These are phyloP conservation scores for Drosophila pallidifrons DNA, from an alignment of 1,140 invertebrate genomes.

Conservation along the genomic window DNA sequence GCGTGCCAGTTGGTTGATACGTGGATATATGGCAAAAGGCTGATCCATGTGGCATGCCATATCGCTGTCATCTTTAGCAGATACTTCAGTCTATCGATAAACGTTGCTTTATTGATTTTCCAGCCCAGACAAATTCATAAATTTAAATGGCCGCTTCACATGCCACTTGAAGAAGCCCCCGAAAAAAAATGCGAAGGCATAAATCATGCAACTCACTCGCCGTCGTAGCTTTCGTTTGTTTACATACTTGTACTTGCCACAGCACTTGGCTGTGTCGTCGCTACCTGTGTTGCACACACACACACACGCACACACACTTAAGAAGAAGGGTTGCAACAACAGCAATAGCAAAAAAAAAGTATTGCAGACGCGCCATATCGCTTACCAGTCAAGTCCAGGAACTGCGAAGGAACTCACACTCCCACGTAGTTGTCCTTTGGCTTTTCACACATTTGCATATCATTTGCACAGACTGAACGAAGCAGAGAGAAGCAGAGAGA, in stretches of 20 bases:
- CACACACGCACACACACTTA: too few relatives aligned
- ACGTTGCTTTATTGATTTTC: constrained; percentile 53
- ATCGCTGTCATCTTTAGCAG: constrained; percentile 74
- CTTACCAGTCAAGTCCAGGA: constrained; percentile 44
- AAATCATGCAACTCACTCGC: constrained; percentile 47
- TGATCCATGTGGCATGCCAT: constrained; percentile 61
- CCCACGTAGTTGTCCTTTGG: constrained; percentile 52
- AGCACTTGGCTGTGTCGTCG: neutral
- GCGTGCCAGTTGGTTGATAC: constrained; percentile 11
- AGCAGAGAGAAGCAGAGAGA: too few relatives aligned
- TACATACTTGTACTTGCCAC: constrained; percentile 26
- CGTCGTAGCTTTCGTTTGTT: constrained; percentile 41
- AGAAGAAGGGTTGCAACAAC: constrained; percentile 32
- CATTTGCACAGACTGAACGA: constrained; percentile 48
- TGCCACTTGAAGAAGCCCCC: constrained; percentile 34
- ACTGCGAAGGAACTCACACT: constrained; percentile 31
- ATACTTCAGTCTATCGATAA: constrained; percentile 63
- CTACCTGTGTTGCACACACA: constrained; percentile 2
- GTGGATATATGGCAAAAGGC: constrained; percentile 37
- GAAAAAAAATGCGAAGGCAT: constrained; percentile 28
- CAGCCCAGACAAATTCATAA: constrained; percentile 42
- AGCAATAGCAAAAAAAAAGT: neutral
- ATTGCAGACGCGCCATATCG: constrained; percentile 38
- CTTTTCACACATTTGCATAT: constrained; percentile 80
- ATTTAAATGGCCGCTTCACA: constrained; percentile 41